phyloP scores from a whole-genome alignment of 53 echinoderm and acorn worm genomes.

The Actinopyga echinites region DNA sequence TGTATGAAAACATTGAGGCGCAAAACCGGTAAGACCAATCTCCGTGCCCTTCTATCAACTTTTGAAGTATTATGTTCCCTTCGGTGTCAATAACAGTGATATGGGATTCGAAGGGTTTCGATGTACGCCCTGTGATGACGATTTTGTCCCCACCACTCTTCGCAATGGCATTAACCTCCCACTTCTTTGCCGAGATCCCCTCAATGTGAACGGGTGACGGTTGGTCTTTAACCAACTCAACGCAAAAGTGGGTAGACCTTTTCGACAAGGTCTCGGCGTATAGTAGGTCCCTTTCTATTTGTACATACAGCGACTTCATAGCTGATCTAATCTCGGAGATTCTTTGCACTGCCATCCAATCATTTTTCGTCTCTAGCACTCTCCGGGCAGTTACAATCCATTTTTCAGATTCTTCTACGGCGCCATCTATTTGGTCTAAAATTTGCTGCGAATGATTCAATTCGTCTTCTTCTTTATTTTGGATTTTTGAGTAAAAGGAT shows the following conservation, averaged over 20 bases:
- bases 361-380: not conserved
- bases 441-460: not conserved
- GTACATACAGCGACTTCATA: not conserved
- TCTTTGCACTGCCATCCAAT: not conserved
- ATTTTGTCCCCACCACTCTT: not conserved
- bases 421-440: not conserved
- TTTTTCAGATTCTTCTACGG: not conserved
- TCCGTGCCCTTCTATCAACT: not conserved
- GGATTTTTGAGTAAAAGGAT: not conserved
- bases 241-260: not conserved
- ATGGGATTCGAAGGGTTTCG: not conserved
- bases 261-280: not conserved
- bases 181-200: not conserved
- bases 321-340: constrained; percentile 7
- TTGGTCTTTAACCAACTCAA: not conserved
- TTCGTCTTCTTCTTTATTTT: not conserved
- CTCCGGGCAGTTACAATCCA: not conserved
- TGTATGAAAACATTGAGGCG: not conserved
- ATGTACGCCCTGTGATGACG: not conserved
- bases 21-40: not conserved
- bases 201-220: not conserved
- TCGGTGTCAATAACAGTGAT: constrained; percentile 15
- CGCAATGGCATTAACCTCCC: not conserved
- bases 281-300: not conserved
- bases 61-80: not conserved